These are phyloP conservation scores for Pogonocherus hispidulus DNA, from an alignment of 2,888 invertebrate species.

Conservation along the genomic window DNA sequence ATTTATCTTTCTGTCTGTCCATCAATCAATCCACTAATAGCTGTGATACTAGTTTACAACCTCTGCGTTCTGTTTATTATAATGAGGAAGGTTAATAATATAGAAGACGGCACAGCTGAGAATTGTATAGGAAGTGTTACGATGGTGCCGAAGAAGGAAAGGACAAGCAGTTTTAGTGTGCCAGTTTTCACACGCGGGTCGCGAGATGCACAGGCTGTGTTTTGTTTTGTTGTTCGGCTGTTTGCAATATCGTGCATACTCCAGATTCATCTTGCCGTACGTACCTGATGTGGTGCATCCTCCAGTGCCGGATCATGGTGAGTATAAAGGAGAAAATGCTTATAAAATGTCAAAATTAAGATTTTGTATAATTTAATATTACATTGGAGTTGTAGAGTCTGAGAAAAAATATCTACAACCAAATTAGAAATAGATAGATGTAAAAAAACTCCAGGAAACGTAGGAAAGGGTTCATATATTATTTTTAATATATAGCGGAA, in stretches of 20 bases:
- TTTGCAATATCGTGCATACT: conserved; percentile 16
- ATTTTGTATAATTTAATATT: no score
- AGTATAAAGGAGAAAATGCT: conserved; percentile 44
- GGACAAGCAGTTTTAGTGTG: conserved; percentile 41
- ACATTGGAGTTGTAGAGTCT: no score
- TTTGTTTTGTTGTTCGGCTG: conserved; percentile 37
- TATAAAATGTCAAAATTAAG: no score
- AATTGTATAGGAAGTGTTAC: conserved; percentile 29
- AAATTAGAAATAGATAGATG: no score
- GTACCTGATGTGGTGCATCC: conserved; percentile 69
- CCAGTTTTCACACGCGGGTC: conserved; percentile 44
- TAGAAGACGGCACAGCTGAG: neutral
- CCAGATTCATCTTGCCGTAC: conserved; percentile 63
- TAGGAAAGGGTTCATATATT: no score
- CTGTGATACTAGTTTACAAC: no score
- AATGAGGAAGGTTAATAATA: conserved; percentile 14
- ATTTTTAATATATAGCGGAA: no score
- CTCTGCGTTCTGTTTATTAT: neutral
- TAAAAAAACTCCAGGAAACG: no score
- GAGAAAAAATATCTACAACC: no score
- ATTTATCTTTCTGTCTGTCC: no score
- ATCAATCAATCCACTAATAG: no score
- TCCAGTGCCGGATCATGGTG: conserved; percentile 69
- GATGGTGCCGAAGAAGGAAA: conserved; percentile 32
- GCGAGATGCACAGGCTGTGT: conserved; percentile 37